Evolutionary conservation across 2,797 vertebrate genomes (phyloP).

Genomic region (Zenarchopterus dispar): DNA sequence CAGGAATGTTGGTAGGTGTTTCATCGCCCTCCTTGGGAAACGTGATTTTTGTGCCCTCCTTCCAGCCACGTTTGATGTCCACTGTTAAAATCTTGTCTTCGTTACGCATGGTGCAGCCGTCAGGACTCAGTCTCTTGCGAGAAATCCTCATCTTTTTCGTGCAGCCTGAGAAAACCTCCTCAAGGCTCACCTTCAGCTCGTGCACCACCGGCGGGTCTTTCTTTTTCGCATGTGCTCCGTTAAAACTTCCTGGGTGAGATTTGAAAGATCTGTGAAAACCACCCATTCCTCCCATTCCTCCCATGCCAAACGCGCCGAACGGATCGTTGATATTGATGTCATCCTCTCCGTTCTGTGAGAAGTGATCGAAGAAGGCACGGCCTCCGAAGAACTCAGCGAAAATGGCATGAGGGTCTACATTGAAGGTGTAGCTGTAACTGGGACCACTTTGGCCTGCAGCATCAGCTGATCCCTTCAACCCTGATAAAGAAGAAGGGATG

Average conservation of each 20-base stretch:
- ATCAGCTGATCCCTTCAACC: slow-evolving; percentile 70
- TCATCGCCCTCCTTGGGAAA: slow-evolving; percentile 97
- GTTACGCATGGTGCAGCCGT: slow-evolving; percentile 88
- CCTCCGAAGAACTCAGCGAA: slow-evolving; percentile 97
- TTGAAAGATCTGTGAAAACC: slow-evolving; percentile 81
- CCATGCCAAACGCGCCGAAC: slow-evolving; percentile 88
- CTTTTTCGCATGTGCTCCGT: slow-evolving; percentile 82
- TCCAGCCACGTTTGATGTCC: slow-evolving; percentile 97
- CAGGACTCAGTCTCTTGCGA: slow-evolving; percentile 92
- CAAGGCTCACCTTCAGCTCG: slow-evolving; percentile 94
- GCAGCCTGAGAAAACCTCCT: slow-evolving; percentile 94
- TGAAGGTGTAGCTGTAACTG: slow-evolving; percentile 93
- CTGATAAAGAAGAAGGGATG: slow-evolving; percentile 30
- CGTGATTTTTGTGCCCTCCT: slow-evolving; percentile 98
- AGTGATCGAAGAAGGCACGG: slow-evolving; percentile 94
- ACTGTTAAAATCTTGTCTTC: slow-evolving; percentile 98
- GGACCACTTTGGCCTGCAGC: slow-evolving; percentile 83
- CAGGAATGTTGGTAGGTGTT: slow-evolving; percentile 93
- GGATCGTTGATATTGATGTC: slow-evolving; percentile 94
- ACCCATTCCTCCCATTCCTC: slow-evolving; percentile 86
- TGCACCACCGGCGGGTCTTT: slow-evolving; percentile 96
- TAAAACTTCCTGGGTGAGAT: slow-evolving; percentile 53
- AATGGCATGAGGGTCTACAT: slow-evolving; percentile 95
- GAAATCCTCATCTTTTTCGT: slow-evolving; percentile 98
- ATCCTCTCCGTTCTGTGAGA: slow-evolving; percentile 87